Conservation (phyloP, 2,113 vertebrate genomes). For the Nyctibius bracteatus region DNA sequence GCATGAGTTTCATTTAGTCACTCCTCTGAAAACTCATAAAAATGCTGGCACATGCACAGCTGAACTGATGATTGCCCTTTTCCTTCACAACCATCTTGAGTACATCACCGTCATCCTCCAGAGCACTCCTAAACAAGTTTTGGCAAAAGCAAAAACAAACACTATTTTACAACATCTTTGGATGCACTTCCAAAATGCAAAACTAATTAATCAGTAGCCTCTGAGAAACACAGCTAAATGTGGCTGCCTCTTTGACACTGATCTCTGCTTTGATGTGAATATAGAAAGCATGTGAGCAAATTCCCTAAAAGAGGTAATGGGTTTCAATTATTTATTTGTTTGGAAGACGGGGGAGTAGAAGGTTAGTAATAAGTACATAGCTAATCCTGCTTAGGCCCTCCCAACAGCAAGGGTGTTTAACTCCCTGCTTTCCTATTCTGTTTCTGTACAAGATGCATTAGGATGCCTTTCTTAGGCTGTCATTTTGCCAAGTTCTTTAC, state of each 20-base stretch:
- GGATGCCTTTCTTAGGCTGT: constrained; percentile 28
- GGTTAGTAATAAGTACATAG: constrained; percentile 48
- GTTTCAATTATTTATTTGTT: constrained; percentile 75
- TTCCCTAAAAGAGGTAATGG: constrained; percentile 52
- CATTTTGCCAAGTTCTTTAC: constrained; percentile 30
- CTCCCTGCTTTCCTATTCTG: constrained; percentile 40
- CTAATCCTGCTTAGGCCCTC: constrained; percentile 65
- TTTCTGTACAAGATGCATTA: constrained; percentile 11
- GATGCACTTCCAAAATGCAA: constrained; percentile 72
- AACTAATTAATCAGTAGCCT: constrained; percentile 74
- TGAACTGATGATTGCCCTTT: constrained; percentile 22
- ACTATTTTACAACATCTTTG: constrained; percentile 68
- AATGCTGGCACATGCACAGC: constrained; percentile 49
- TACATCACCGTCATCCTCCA: constrained; percentile 7
- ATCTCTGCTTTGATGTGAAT: constrained; percentile 70
- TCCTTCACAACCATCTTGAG: constrained; percentile 46
- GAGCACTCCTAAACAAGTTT: constrained; percentile 65
- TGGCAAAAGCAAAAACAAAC: constrained; percentile 74
- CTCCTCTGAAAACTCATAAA: not conserved
- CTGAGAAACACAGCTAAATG: constrained; percentile 55
- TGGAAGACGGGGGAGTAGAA: constrained; percentile 59
- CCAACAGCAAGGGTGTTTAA: constrained; percentile 56
- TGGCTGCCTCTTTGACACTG: constrained; percentile 63
- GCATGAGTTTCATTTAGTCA: not conserved
- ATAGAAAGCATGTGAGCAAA: constrained; percentile 50